Base-by-base conservation (phyloP, 2,888 invertebrate genomes). In the Leucophenga montana region DNA sequence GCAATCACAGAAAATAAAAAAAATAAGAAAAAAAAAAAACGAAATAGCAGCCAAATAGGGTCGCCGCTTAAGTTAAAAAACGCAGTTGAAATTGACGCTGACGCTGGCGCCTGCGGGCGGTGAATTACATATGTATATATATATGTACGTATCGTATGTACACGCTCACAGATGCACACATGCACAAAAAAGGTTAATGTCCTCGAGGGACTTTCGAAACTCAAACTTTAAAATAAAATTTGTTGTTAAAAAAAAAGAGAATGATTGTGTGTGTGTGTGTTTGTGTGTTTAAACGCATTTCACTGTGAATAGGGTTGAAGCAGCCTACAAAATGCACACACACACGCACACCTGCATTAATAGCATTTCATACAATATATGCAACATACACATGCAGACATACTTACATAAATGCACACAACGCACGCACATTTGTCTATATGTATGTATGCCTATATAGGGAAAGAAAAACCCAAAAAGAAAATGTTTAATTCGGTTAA, bases 111-210 rank as follows among this genome's bases (percentile, higher is more conserved):
- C 74, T 71, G 73, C 67, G 77, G 78, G 76, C 39, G 61, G 11
- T 13, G 9, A 54, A 11, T 78, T 83, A 62, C 16, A n/a, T 54
- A 57, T 22, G n/a, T 57, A 57, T 14, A 13, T 14, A 57, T 13
- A 31, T 6, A 46, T 20, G 16, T 18, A 46, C 13, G 22, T 5
- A 46, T n/a, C n/a, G n/a, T 20, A 46, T n/a, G 46, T 57, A 56
- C 61, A 31, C 14, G 31, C 62, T 53, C n/a, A 69, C 56, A 64
- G 9, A 31, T 22, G 50, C 22, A 54, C 14, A 33, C 64, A 64
- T 31, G 75, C 81, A 81, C 82, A 82, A 77, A 76, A 84, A 86
- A 85, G 87, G 88, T 87, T 86, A 88, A 88, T 84, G 88, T 80
- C 86, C 87, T 79, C 84, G 78, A 83, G 79, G 80, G 79, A 82